These are phyloP conservation scores for Pipistrellus kuhlii DNA, from an alignment of 2,797 vertebrate species.

Conservation along the genomic window DNA sequence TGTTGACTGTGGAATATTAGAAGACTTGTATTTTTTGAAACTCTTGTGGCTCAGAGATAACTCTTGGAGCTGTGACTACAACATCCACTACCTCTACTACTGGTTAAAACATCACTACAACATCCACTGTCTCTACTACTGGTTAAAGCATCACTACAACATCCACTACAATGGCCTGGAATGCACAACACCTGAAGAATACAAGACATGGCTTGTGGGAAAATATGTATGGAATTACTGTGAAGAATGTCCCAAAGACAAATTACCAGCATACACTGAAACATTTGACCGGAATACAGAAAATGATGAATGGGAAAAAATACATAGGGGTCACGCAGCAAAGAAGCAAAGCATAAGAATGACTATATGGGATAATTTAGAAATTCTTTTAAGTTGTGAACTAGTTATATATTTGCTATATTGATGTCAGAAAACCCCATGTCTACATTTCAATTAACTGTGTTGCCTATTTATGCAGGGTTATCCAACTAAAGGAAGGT, in stretches of 20 bases:
- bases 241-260: conserved; percentile 96
- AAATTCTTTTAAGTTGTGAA: not conserved
- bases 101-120: too few species aligned
- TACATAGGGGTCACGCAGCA: conserved; percentile 82
- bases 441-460: conserved; percentile 84
- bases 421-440: conserved; percentile 66
- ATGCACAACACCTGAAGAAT: conserved; percentile 93
- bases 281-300: conserved; percentile 88
- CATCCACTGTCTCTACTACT: too few species aligned
- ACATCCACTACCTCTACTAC: too few species aligned
- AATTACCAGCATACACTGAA: conserved; percentile 87
- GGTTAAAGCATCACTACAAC: too few species aligned
- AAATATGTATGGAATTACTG: conserved; percentile 97
- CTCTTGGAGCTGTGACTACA: conserved; percentile 97
- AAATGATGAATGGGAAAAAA: conserved; percentile 90
- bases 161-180: conserved; percentile 92
- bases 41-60: conserved; percentile 93
- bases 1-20: conserved; percentile 96
- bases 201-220: conserved; percentile 94
- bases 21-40: conserved; percentile 97
- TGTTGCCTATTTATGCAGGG: conserved; percentile 77
- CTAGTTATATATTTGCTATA: conserved; percentile 64
- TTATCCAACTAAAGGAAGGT: conserved; percentile 60
- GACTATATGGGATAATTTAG: conserved; percentile 85
- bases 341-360: conserved; percentile 87